Base-by-base conservation (phyloP, 1,140 invertebrate species). In the Drosophila bifasciata region DNA sequence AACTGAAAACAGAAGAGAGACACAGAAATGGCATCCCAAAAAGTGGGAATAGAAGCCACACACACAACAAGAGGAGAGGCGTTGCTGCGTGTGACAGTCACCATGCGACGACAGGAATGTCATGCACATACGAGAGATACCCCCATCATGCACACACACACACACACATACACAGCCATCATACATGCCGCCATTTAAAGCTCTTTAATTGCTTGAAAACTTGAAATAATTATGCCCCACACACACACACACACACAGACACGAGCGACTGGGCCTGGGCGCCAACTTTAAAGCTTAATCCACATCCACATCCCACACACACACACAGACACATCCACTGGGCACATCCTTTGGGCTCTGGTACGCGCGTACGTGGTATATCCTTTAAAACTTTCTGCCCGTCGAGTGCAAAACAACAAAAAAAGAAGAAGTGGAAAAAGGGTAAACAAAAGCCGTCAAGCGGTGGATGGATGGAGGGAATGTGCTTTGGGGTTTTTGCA, bases 71-170 rank as follows among this genome's bases (percentile, higher is more conserved):
- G 63, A 32, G 43, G 41, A 52, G 61, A 81, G 79, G 79, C 78
- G 79, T 83, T 77, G 79, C 79, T 83, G 79, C 70, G 61, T 77
- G 49, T 81, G 79, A 81, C 79, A 83, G 78, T 52, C 56, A 23
- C 32, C 32, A 36, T 13, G 11, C 32, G 32, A 36, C 32, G 39
- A 28, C 11, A 41, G 44, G 16, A 58, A 41, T 50, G 56, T 64
- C 49, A 13, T 43, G 52, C 39, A 8, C 43, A 43, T 43, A 43
- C 32, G 19, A 56, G 50, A 16, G 28, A 5, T 5, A 16, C 40
- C 40, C 1, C n/a, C 9, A 41, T 41, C 23, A 13, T 32, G 25
- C 6, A 19, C 19, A 21, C 1, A 21, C 19, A 21, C 23, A 25
- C 23, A 7, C 23, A 6, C 23, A 25, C 23, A 25, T 7, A 25